Evolutionary conservation across 2,797 vertebrate species (phyloP).

Genomic region (Arnoldichthys spilopterus): DNA sequence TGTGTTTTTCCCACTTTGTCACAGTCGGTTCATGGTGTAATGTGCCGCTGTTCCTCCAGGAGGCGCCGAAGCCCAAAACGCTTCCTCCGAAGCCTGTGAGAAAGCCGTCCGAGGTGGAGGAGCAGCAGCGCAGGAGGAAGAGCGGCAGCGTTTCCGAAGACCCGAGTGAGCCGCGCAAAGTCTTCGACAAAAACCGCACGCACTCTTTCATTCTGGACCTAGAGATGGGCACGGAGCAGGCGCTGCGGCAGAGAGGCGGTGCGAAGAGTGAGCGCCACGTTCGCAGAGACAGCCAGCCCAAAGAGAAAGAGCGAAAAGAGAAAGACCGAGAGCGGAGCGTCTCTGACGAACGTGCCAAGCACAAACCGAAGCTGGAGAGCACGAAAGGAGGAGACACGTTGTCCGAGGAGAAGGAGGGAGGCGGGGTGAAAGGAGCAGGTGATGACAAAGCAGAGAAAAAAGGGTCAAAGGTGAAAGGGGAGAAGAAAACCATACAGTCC

Average conservation of each 20-base stretch:
- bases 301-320: conserved; percentile 80
- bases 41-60: conserved; percentile 70
- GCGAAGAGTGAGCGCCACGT: conserved; percentile 84
- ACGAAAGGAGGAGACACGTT: conserved; percentile 69
- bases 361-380: conserved; percentile 83
- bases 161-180: conserved; percentile 77
- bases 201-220: conserved; percentile 83
- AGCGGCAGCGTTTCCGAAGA: conserved; percentile 79
- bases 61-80: conserved; percentile 78
- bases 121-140: conserved; percentile 78
- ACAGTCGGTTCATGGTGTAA: background rate
- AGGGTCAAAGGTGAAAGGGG: conserved; percentile 81
- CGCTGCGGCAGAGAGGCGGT: conserved; percentile 80
- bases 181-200: conserved; percentile 75
- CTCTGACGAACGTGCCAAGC: conserved; percentile 85
- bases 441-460: conserved; percentile 91
- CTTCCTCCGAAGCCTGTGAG: conserved; percentile 75
- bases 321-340: conserved; percentile 85
- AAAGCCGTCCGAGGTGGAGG: conserved; percentile 79
- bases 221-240: conserved; percentile 83
- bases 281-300: conserved; percentile 80
- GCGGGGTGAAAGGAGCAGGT: conserved; percentile 67
- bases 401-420: conserved; percentile 74
- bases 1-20: background rate
- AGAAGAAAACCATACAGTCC: conserved; percentile 78